Evolutionary conservation across 2,888 invertebrate species (phyloP).

Genomic region (Lottia scabra): DNA sequence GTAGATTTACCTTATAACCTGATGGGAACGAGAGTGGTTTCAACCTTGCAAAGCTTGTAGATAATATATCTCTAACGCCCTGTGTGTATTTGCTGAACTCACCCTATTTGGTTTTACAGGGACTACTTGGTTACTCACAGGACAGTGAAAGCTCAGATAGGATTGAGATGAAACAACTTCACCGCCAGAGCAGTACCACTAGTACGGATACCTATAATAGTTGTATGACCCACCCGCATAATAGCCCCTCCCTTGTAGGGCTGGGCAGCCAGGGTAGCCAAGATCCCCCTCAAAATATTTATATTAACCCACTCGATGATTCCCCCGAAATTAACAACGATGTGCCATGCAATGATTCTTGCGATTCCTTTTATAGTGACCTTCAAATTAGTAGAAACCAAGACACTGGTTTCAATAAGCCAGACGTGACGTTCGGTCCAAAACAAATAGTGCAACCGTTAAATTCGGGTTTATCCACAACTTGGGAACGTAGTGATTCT

Average conservation of each 20-base stretch:
- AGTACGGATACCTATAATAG: slow-evolving; percentile 96
- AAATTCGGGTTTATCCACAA: slow-evolving; percentile 55
- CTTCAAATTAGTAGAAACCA: slow-evolving; percentile 27
- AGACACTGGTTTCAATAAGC: slow-evolving; percentile 32
- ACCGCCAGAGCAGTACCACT: slow-evolving; percentile 71
- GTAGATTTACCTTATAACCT: too few relatives aligned
- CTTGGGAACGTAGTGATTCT: slow-evolving; percentile 56
- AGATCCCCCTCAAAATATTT: slow-evolving; percentile 55
- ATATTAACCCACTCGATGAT: slow-evolving; percentile 66
- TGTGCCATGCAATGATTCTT: slow-evolving; percentile 25
- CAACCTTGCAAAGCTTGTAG: too few relatives aligned
- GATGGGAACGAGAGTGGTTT: too few relatives aligned
- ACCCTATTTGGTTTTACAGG: slow-evolving; percentile 23
- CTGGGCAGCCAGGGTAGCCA: slow-evolving; percentile 11
- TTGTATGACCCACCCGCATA: slow-evolving; percentile 90
- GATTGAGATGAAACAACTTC: slow-evolving; percentile 61
- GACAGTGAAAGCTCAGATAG: slow-evolving; percentile 39
- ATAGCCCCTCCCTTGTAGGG: slow-evolving; percentile 47
- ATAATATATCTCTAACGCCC: background rate
- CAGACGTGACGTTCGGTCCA: slow-evolving; percentile 18
- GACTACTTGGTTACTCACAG: slow-evolving; percentile 34
- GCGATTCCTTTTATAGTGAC: slow-evolving; percentile 22
- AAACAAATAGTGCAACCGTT: slow-evolving; percentile 56
- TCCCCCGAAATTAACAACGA: slow-evolving; percentile 31
- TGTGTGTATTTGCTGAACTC: background rate